These are phyloP conservation scores for Sinotaia quadrata DNA, from an alignment of 2,888 invertebrate genomes.

Conservation along the genomic window DNA sequence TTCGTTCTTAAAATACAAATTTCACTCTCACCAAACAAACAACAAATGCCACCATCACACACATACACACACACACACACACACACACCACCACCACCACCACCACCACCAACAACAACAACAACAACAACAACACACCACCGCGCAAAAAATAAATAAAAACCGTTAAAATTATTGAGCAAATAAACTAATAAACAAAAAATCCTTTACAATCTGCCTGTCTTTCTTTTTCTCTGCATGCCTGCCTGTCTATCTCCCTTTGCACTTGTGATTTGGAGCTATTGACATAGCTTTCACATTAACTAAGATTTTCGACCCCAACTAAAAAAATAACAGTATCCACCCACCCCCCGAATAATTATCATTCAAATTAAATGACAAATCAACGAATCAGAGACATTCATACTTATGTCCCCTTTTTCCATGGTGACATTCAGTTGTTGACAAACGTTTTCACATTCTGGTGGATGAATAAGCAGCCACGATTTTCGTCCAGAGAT, in stretches of 20 bases:
- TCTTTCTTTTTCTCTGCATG: background rate
- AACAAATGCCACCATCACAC: too few relatives aligned
- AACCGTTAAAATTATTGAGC: background rate
- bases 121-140: too few relatives aligned
- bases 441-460: slow-evolving; percentile 81
- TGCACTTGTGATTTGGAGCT: too few relatives aligned
- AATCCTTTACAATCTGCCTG: background rate
- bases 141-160: background rate
- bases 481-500: slow-evolving; percentile 88
- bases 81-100: slow-evolving; percentile 1
- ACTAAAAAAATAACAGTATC: too few relatives aligned
- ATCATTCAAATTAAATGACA: too few relatives aligned
- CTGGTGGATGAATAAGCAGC: slow-evolving; percentile 82
- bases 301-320: too few relatives aligned
- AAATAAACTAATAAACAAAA: background rate
- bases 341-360: too few relatives aligned
- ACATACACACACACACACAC: slow-evolving; percentile 9
- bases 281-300: too few relatives aligned
- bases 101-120: too few relatives aligned
- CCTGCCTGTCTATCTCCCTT: background rate
- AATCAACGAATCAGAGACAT: too few relatives aligned
- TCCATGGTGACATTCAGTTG: slow-evolving; percentile 84
- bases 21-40: too few relatives aligned
- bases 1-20: too few relatives aligned
- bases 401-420: slow-evolving; percentile 87